Base-by-base conservation (phyloP, 2,797 vertebrate genomes). In the Dromococcyx pavoninus region DNA sequence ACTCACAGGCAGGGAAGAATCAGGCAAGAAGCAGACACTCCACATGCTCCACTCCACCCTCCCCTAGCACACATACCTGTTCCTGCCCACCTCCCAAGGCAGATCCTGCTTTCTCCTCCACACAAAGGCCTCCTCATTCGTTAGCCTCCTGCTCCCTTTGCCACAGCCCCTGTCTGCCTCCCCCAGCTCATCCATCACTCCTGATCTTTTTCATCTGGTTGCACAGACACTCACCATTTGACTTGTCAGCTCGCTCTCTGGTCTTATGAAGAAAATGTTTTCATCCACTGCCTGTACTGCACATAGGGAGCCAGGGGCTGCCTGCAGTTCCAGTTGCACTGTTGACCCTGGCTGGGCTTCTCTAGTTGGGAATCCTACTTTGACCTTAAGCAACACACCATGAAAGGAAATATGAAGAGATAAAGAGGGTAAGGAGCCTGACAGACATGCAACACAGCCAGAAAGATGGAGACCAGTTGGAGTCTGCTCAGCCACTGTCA, bases 281-380 rank as follows among this genome's bases (percentile, higher is more conserved):
- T 98, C 97, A 95, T 99, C 98, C 48, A 98, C 98, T 10, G 98
- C 98, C 73, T 98, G 95, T 33, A 99, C 56, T 0, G 98, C 98
- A 95, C 99, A 99, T 84, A 99, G 21, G 12, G 99, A 99, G 25
- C 98, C 97, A 0, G 98, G 98, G 0, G 94, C 90, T 62, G 98
- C 98, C 93, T 96, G 95, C 25, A 99, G 94, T 9, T n/a, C 96
- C 24, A 99, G 95, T 4, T 93, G 96, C 33, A 98, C 97, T 53
- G 95, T 88, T 58, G 97, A 96, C 19, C 98, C 98, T 9, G 98
- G 96, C 3, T 98, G 97, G 82, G 97, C 86, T 92, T 98, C 97
- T 46, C 93, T 57, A 10, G 96, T 94, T 9, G 97, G 91, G 92
- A 99, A 98, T 84, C 89, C 95, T 60, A 98, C 89, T 41, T 96